Evolutionary conservation across 1,140 invertebrate species (phyloP).

Genomic region (Listronotus oregonensis): DNA sequence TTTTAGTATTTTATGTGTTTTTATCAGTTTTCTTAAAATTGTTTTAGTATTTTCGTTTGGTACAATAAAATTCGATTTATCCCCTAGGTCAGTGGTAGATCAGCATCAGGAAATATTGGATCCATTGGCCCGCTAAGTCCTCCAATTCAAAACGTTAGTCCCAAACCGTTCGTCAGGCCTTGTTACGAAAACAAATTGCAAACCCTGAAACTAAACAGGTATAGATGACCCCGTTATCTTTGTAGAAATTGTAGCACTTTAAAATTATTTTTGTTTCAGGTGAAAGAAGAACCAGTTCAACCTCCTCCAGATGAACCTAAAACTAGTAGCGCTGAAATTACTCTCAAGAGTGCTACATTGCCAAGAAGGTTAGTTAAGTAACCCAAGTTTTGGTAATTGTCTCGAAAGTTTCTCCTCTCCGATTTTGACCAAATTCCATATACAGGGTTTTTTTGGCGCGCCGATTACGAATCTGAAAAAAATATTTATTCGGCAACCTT

Average conservation of each 20-base stretch:
- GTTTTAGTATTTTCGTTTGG: too few relatives aligned
- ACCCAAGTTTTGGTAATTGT: too few relatives aligned
- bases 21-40: too few relatives aligned
- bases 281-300: slow-evolving; percentile 32
- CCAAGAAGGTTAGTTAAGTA: slow-evolving; percentile 57
- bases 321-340: slow-evolving; percentile 65
- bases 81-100: slow-evolving; percentile 53
- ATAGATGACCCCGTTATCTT: background rate
- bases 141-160: slow-evolving; percentile 38
- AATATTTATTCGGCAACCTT: too few relatives aligned
- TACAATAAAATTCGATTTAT: too few relatives aligned
- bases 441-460: too few relatives aligned
- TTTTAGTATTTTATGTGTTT: too few relatives aligned
- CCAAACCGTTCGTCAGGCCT: slow-evolving; percentile 46
- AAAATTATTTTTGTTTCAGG: slow-evolving; percentile 16
- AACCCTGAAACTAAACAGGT: slow-evolving; percentile 32
- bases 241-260: too few relatives aligned
- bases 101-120: slow-evolving; percentile 57
- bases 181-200: slow-evolving; percentile 37
- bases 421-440: too few relatives aligned
- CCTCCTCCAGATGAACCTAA: slow-evolving; percentile 59
- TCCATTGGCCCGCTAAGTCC: slow-evolving; percentile 49
- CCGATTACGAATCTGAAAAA: too few relatives aligned
- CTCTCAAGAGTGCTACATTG: slow-evolving; percentile 68
- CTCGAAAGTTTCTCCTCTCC: too few relatives aligned